These are phyloP conservation scores for Phrynosoma platyrhinos DNA, from an alignment of 2,113 vertebrate species.

Conservation along the genomic window DNA sequence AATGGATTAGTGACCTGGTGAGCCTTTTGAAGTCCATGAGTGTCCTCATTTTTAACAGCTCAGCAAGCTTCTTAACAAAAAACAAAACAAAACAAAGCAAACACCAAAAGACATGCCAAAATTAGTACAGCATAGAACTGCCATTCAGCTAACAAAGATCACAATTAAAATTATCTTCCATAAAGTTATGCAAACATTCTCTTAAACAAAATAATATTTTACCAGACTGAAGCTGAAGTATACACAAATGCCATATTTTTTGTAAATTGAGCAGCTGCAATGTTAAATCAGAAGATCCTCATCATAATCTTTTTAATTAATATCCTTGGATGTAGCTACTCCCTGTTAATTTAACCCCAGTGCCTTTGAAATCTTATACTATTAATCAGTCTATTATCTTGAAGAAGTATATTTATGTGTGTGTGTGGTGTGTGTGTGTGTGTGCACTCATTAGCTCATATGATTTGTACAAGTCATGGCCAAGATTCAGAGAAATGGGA, in stretches of 20 bases:
- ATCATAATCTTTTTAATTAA: constrained; percentile 3
- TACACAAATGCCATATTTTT: neutral
- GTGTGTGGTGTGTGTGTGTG: too few species aligned
- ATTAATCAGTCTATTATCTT: neutral
- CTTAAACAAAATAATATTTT: neutral
- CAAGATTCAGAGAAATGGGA: neutral
- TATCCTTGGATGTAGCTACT: neutral
- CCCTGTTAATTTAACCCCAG: constrained; percentile 11
- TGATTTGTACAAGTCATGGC: too few species aligned
- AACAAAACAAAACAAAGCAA: neutral
- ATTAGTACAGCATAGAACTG: too few species aligned
- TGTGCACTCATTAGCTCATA: too few species aligned
- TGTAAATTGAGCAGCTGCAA: neutral
- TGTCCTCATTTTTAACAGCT: neutral
- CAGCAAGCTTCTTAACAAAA: neutral
- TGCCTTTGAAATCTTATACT: neutral
- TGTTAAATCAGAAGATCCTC: neutral
- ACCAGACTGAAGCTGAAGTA: neutral
- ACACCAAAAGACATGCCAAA: neutral
- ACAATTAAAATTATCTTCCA: neutral
- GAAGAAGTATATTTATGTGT: neutral
- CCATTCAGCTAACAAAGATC: constrained; percentile 7
- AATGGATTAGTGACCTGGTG: neutral
- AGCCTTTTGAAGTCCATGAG: neutral
- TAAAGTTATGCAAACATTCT: neutral